These are phyloP conservation scores for Smutsia gigantea DNA, from an alignment of 2,797 vertebrate genomes.

Conservation along the genomic window DNA sequence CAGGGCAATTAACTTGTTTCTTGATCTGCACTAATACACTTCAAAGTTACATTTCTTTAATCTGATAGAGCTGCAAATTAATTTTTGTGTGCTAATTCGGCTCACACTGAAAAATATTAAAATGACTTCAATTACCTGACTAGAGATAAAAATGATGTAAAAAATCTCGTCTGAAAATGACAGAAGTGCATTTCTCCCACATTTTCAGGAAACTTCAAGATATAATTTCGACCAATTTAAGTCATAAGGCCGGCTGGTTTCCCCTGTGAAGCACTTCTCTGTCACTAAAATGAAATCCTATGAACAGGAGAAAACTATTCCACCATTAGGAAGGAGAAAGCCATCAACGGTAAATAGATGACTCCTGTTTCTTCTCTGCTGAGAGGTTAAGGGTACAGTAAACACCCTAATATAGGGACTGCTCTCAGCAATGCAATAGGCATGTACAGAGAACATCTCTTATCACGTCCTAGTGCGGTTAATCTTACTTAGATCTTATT, in stretches of 20 bases:
- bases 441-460: background rate
- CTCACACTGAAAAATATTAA: constrained; percentile 19
- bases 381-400: constrained; percentile 22
- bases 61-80: background rate
- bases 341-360: constrained; percentile 69
- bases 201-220: background rate
- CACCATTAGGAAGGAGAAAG: constrained; percentile 49
- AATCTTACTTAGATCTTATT: background rate
- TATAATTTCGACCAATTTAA: constrained; percentile 5
- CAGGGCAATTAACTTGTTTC: background rate
- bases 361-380: constrained; percentile 70
- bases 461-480: constrained; percentile 30
- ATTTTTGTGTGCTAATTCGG: constrained; percentile 22
- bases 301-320: background rate
- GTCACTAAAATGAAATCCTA: constrained; percentile 38
- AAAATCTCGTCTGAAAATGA: background rate
- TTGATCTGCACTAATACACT: background rate
- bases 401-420: background rate
- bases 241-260: background rate
- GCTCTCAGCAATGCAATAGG: background rate
- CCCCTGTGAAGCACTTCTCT: background rate
- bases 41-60: background rate
- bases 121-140: background rate
- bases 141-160: background rate
- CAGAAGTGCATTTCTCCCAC: background rate